Evolutionary conservation across 2,797 vertebrate genomes (phyloP).

Genomic region (Gambusia yucatana): DNA sequence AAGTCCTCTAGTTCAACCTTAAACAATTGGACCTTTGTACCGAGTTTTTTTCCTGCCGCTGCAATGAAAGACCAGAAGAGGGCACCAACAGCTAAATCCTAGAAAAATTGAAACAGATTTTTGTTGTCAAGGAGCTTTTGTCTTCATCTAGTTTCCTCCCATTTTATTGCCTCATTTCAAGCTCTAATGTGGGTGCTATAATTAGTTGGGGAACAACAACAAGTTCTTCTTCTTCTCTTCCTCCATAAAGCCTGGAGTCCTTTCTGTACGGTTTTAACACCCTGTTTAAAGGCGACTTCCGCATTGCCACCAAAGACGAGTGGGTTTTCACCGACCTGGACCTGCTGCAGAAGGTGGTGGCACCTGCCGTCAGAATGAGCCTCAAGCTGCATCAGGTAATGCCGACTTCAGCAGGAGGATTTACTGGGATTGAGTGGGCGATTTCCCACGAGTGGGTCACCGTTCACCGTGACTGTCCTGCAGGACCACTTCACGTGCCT

Average conservation of each 20-base stretch:
- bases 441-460: background rate
- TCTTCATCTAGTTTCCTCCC: conserved; percentile 8
- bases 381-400: conserved; percentile 95
- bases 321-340: conserved; percentile 98
- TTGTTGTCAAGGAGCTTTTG: background rate
- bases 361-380: conserved; percentile 94
- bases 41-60: conserved; percentile 15
- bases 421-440: background rate
- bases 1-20: background rate
- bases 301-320: conserved; percentile 91
- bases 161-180: background rate
- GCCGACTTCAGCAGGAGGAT: too few species aligned
- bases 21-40: background rate
- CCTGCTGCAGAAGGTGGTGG: conserved; percentile 92
- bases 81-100: conserved; percentile 36
- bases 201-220: background rate
- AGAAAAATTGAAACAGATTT: background rate
- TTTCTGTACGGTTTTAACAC: conserved; percentile 96
- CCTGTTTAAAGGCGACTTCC: conserved; percentile 97
- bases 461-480: background rate
- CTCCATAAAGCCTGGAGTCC: conserved; percentile 88
- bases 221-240: background rate
- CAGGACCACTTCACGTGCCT: conserved; percentile 98
- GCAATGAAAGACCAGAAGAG: conserved; percentile 45
- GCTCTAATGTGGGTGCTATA: background rate